These are phyloP conservation scores for Caenorhabditis imperialis DNA, from an alignment of 2,888 invertebrate genomes.

Conservation along the genomic window DNA sequence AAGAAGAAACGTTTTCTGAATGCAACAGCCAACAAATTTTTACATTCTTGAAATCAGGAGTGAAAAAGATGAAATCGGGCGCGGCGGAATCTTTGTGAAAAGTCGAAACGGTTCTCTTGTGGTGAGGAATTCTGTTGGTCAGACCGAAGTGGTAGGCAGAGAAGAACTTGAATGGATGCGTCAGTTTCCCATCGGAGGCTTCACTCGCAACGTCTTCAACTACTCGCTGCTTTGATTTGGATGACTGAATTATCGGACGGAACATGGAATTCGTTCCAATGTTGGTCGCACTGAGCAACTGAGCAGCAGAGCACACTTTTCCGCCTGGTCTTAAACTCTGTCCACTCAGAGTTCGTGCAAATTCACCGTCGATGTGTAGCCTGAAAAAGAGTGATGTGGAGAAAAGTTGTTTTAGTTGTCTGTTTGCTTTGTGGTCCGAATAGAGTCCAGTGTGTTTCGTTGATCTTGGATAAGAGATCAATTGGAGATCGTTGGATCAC, in stretches of 20 bases:
- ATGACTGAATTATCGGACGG: background rate
- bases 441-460: too few species aligned
- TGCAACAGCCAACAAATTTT: background rate
- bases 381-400: constrained; percentile 1
- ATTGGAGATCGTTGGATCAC: too few species aligned
- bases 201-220: background rate
- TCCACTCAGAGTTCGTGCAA: constrained; percentile 27
- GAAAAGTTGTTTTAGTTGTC: background rate
- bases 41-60: constrained; percentile 6
- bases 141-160: constrained; percentile 29
- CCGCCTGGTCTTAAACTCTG: constrained; percentile 21
- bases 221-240: background rate
- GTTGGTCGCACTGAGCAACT: background rate
- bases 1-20: too few species aligned
- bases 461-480: too few species aligned
- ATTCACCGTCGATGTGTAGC: constrained; percentile 3
- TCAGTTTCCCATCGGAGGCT: constrained; percentile 11
- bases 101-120: constrained; percentile 61
- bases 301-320: background rate
- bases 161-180: constrained; percentile 42
- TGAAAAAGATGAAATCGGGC: constrained; percentile 75
- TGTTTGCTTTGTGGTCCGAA: too few species aligned
- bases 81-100: constrained; percentile 62
- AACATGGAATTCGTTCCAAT: constrained; percentile 7
- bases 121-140: constrained; percentile 6